These are phyloP conservation scores for Denticeps clupeoides DNA, from an alignment of 2,797 vertebrate species.

Conservation along the genomic window DNA sequence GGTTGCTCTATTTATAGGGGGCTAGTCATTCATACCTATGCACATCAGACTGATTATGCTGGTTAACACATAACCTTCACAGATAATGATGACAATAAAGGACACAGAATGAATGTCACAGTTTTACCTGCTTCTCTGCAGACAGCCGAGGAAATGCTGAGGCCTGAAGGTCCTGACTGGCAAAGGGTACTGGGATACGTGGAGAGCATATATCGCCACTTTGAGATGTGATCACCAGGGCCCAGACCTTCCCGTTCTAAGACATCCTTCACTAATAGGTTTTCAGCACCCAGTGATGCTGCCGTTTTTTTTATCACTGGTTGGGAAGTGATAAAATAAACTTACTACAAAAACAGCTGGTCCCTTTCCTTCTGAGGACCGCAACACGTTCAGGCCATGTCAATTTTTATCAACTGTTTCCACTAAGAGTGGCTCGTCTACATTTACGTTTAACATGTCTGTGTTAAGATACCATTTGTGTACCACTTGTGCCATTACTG, in stretches of 20 bases:
- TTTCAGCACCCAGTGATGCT: too few species aligned
- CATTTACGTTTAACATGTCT: neutral
- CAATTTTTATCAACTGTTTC: too few species aligned
- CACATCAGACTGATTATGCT: neutral
- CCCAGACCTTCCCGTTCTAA: neutral
- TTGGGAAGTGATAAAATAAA: too few species aligned
- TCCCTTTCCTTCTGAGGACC: too few species aligned
- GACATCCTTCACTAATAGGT: too few species aligned
- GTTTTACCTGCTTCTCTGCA: constrained; percentile 32
- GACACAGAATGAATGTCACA: too few species aligned
- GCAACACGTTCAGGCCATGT: too few species aligned
- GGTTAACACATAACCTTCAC: neutral
- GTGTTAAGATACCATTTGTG: neutral
- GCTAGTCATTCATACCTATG: too few species aligned
- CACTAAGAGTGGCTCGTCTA: neutral
- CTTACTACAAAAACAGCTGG: too few species aligned
- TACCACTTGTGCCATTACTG: neutral
- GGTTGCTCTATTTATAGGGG: neutral
- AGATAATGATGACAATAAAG: too few species aligned
- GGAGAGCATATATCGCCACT: constrained; percentile 68
- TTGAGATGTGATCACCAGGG: constrained; percentile 59
- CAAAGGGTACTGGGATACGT: constrained; percentile 69
- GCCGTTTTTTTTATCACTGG: too few species aligned
- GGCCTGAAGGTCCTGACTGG: constrained; percentile 66
- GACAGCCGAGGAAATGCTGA: constrained; percentile 66